Evolutionary conservation across 2,888 invertebrate species (phyloP), one percentile per base, ranked within the genome.

Genomic region (Oxycera nigricornis): DNA sequence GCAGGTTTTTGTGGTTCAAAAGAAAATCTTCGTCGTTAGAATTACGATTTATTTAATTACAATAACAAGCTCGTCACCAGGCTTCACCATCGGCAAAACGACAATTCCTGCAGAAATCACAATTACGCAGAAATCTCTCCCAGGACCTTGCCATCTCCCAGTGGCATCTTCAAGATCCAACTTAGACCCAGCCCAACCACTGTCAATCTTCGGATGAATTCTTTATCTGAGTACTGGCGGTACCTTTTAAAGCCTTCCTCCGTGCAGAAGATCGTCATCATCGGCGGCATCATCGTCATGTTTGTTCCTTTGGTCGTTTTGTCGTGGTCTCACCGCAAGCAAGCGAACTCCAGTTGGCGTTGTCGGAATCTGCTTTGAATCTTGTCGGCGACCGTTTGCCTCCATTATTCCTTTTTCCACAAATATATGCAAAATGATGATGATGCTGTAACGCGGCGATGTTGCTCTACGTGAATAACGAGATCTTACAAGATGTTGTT

Each of bases 371-470:
- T 30, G 4, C 50, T 50, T 68, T 50, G 46, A 68, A 28, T 50
- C 50, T 24, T 46, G 70, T 70, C 52, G 65, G 39, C 39, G 26
- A 28, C 70, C 52, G 52, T 31, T 52, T 70, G 30, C 30, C 24
- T 31, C 24, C 30, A 17, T 68, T 28, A 41, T 68, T 50, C 68
- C 7, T 70, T 52, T 70, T 70, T 30, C 31, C 7, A 20, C 52
- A 55, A 70, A 70, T 70, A 55, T 70, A 70, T 70, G 70, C 70
- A 70, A 70, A 70, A 52, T 55, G 70, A 52, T 52, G 52, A 70
- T 46, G 41, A 20, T 68, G 52, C 31, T 52, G 24, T 30, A 31
- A 55, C 31, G 14, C 28, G 39, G 31, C 20, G 52, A 68, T 52
- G 52, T 26, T 31, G 39, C 24, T 39, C 65, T 39, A 41, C 41